Percentiles rank a stretch among this genome's conserved stretches.
These are phyloP conservation scores for Lacerta bilineata DNA, from an alignment of 2,797 vertebrate species.

Conservation along the genomic window DNA sequence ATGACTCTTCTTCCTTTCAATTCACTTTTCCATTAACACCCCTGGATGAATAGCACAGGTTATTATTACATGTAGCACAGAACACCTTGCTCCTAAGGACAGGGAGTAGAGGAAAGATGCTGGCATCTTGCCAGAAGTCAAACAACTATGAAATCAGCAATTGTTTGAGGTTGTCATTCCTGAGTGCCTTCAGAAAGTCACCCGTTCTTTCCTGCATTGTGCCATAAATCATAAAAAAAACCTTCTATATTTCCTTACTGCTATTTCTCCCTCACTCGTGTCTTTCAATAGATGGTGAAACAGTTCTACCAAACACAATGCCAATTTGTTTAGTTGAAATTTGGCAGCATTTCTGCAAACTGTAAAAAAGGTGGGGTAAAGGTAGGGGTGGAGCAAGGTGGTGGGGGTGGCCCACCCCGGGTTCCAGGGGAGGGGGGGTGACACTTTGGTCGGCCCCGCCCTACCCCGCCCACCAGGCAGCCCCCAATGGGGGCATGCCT, in stretches of 20 bases:
- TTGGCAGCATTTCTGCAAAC: slow-evolving; percentile 11
- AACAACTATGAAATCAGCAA: slow-evolving; percentile 11
- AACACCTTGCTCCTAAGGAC: background rate
- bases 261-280: background rate
- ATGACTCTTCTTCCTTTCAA: slow-evolving; percentile 1
- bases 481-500: too few species aligned
- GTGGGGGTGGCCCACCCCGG: too few species aligned
- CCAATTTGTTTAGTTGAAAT: slow-evolving; percentile 15
- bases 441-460: too few species aligned
- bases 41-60: background rate
- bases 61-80: background rate
- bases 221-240: background rate
- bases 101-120: background rate
- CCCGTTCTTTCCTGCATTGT: background rate
- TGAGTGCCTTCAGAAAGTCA: background rate
- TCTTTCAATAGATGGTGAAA: slow-evolving; percentile 12
- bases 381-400: too few species aligned
- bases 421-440: too few species aligned
- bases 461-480: too few species aligned
- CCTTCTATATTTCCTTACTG: background rate
- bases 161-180: slow-evolving; percentile 9
- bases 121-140: background rate
- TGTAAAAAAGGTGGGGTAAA: background rate
- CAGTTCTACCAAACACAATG: slow-evolving; percentile 7
- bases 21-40: slow-evolving; percentile 4